Conservation (phyloP, 2,797 vertebrate genomes). For the Sarcoramphus papa region DNA sequence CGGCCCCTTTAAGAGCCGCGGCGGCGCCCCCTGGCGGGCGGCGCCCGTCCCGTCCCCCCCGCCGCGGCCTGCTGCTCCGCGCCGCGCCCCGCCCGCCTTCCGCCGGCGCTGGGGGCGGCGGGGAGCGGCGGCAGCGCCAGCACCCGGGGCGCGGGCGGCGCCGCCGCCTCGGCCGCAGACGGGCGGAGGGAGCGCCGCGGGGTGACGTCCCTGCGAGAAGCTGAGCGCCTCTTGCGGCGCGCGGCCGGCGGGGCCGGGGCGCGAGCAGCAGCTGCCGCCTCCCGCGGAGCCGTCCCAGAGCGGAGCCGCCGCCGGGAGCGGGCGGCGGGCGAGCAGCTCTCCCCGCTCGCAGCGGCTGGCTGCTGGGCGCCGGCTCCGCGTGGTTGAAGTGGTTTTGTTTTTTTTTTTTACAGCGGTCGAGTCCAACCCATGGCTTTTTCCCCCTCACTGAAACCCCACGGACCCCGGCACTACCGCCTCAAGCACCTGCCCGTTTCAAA, state of each 20-base stretch:
- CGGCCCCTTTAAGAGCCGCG: neutral
- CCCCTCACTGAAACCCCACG: no score
- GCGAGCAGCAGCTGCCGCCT: neutral
- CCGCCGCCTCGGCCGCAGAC: neutral
- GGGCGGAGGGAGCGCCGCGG: neutral
- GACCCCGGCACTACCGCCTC: neutral
- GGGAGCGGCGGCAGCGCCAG: neutral
- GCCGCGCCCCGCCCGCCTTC: neutral
- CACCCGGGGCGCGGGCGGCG: neutral
- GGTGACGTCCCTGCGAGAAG: neutral
- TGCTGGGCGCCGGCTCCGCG: no score
- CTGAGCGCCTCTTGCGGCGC: neutral
- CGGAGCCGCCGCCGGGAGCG: neutral
- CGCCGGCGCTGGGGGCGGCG: neutral
- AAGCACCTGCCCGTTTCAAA: neutral
- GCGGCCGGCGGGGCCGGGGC: neutral
- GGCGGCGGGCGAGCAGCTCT: neutral
- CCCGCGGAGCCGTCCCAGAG: neutral
- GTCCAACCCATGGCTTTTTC: no score
- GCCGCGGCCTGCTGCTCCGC: neutral
- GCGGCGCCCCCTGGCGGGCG: neutral
- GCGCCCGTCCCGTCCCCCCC: neutral
- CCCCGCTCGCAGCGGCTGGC: no score
- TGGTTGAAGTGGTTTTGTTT: neutral
- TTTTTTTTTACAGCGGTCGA: no score